Base-by-base conservation (phyloP, 2,888 invertebrate species). In the Gryllus longicercus region DNA sequence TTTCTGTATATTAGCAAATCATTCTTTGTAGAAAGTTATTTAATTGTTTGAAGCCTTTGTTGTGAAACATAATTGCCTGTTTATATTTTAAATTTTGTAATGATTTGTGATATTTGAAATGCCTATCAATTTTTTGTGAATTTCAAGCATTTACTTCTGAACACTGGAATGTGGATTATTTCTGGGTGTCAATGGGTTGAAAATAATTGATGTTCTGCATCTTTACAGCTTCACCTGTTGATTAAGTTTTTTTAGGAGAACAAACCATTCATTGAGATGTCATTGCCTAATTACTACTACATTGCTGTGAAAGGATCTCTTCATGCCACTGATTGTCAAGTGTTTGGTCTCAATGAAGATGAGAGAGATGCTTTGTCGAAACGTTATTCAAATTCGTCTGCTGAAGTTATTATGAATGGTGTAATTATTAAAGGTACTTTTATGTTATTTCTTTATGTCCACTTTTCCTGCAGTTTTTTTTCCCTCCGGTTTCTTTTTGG, bases 241-340 rank as follows among this genome's bases (percentile, higher is more conserved):
- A 63, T 63, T 63, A 63, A 63, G 38, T 38, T 63, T 63, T 63
- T 63, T 63, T 63, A n/a, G 63, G n/a, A 63, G 63, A 63, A n/a
- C n/a, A 63, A 18, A 18, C n/a, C 5, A 63, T 63, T 63, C 11
- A 14, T 38, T 51, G 63, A 77, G 16, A 81, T 80, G 81, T 49
- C 81, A 75, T 76, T 81, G 51, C 25, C 81, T 51, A 90, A 89
- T 84, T 92, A 90, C 86, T 91, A 92, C 82, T 95, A 95, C 87
- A 89, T 94, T 84, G 94, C 93, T 82, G 91, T 95, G 78, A 95
- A 94, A 87, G 95, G 93, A 74, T 95, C 94, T 8, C 87, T 95
- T 81, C 93, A 94, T 88, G 92, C 94, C 82, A 87, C 88, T 83
- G 93, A 94, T 85, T 92, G 93, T 86, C 90, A 92, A 82, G 92